Evolutionary conservation across 2,888 invertebrate species (phyloP).

Genomic region (Branchinecta sandiegonensis): DNA sequence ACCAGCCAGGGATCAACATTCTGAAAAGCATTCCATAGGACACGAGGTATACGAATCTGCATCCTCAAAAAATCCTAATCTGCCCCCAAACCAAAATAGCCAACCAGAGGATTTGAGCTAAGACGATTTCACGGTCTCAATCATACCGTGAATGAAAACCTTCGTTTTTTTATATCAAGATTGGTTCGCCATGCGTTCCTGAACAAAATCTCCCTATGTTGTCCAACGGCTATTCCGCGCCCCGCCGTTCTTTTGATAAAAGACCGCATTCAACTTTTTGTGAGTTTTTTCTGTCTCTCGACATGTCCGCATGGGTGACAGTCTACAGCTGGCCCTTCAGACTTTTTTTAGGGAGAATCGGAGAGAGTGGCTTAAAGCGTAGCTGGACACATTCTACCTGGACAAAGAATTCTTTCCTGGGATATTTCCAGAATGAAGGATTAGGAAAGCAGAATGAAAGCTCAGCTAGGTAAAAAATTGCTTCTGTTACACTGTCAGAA

Average conservation of each 20-base stretch:
- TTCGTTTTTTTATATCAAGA: constrained; percentile 15
- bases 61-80: constrained; percentile 5
- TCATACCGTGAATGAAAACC: constrained; percentile 14
- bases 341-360: too few relatives aligned
- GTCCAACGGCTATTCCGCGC: constrained; percentile 16
- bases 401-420: too few relatives aligned
- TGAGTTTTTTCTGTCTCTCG: constrained; percentile 1
- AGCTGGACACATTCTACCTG: too few relatives aligned
- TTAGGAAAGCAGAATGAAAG: too few relatives aligned
- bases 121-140: constrained; percentile 12
- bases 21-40: too few relatives aligned
- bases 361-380: too few relatives aligned
- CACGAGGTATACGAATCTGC: too few relatives aligned
- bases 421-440: too few relatives aligned
- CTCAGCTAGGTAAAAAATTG: too few relatives aligned
- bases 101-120: neutral
- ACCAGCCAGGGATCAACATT: too few relatives aligned
- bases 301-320: neutral
- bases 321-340: neutral
- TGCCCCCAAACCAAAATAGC: neutral
- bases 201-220: constrained; percentile 16
- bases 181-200: constrained; percentile 16
- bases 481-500: too few relatives aligned
- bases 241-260: constrained; percentile 16
- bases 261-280: constrained; percentile 15